Conservation (phyloP, 2,888 invertebrate species). For the Spicauda simplicius region DNA sequence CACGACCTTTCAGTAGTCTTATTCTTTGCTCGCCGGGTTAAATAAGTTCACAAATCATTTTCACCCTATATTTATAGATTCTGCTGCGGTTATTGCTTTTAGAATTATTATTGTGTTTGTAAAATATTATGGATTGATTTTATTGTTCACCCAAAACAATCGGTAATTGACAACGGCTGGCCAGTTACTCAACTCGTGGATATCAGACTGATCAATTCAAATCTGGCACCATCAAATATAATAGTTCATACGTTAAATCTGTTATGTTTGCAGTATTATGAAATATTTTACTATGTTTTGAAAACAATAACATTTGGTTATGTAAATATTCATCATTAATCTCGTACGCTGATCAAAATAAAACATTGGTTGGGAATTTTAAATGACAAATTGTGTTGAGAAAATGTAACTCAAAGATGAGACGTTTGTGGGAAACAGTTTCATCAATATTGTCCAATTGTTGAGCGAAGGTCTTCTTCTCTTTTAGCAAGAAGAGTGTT, state of each 20-base stretch:
- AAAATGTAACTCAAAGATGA: too few species aligned
- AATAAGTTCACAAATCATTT: not conserved
- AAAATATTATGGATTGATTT: not conserved
- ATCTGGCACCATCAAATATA: not conserved
- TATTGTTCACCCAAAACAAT: constrained; percentile 17
- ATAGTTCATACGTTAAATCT: not conserved
- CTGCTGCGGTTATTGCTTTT: not conserved
- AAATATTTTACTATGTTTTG: constrained; percentile 23
- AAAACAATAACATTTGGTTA: constrained; percentile 14
- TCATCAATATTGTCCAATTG: too few species aligned
- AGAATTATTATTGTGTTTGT: constrained; percentile 7
- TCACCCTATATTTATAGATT: not conserved
- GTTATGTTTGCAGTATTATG: constrained; percentile 18
- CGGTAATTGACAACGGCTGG: not conserved
- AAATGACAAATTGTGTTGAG: not conserved
- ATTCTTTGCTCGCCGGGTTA: not conserved
- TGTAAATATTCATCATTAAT: constrained; percentile 5
- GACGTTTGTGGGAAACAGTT: too few species aligned
- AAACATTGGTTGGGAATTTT: not conserved
- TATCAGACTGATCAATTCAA: too few species aligned
- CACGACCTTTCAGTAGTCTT: not conserved
- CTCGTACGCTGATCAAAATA: not conserved
- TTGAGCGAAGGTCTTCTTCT: too few species aligned
- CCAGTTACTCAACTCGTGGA: not conserved
- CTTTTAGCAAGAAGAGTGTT: too few species aligned